Evolutionary conservation across 2,113 vertebrate species (phyloP), one percentile per base, ranked within the genome.

Genomic region (Crotalus horridus): DNA sequence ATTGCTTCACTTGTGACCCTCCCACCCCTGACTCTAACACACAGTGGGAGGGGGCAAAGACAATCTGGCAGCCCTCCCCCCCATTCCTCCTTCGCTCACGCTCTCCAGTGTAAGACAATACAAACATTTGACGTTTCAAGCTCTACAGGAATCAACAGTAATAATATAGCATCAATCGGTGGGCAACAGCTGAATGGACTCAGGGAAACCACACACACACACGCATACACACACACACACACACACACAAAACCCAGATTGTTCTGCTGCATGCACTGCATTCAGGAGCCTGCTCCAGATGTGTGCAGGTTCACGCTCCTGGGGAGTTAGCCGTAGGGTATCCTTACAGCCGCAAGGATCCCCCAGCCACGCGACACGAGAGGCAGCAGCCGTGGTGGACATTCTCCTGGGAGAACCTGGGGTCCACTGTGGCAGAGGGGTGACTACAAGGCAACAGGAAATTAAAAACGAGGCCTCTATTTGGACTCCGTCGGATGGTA

Each of bases 401-500:
- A 20, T 54, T 3, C 48, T 8, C 51, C 20, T 33, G 9, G 92
- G 10, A n/a, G 13, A 21, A 20, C 17, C 43, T 1, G 0, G 74
- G 6, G 29, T 21, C 92, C 7, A 20, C 2, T 12, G 15, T 33
- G 24, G 64, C 15, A 11, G 64, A 92, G 90, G 15, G 6, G 6
- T 4, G 29, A 88, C 33, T 24, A 55, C n/a, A 43, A 54, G 58
- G 87, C 11, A 17, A 33, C 48, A 17, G 69, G 87, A 53, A 3
- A 46, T 9, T 21, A 54, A 53, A 56, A 51, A 51, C 33, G 10
- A 39, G 20, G 11, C 59, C 89, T 0, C 96, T 95, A 95, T 91
- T 92, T 94, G 53, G 96, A 95, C 94, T 98, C 98, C 0, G 54
- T 17, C 0, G 98, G 98, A 94, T 98, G 98, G 97, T 99, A 99